Base-by-base conservation (phyloP, 2,888 invertebrate genomes). In the Drosophila meridionalis region DNA sequence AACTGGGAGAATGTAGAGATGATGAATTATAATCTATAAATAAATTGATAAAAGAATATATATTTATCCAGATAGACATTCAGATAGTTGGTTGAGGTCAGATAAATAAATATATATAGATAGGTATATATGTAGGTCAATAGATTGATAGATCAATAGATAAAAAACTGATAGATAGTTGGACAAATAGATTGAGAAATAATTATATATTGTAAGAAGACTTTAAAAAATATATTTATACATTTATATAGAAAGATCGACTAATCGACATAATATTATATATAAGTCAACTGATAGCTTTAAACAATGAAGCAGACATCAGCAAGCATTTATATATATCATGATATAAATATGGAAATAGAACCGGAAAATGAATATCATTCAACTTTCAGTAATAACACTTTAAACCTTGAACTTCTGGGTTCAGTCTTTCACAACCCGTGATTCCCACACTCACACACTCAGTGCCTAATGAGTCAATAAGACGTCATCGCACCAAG, bases 381-480 rank as follows among this genome's bases (percentile, higher is more conserved):
- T 11, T 12, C 14, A 14, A 2, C 12, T 20, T 20, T 20, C 14
- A 43, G 20, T 9, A 43, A 9, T 5, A 11, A 9, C 2, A 48
- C 6, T 14, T 48, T 32, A 36, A 11, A 26, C 34, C 36, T 36
- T 53, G 40, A 30, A n/a, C 56, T 30, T 4, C 40, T n/a, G n/a
- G 8, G 7, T 3, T 11, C 0, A 20, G n/a, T 42, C 30, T 40
- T 30, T 3, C 14, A 40, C 4, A 9, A 7, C 8, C 14, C 53
- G 28, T 57, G 40, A 57, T 40, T 62, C 60, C 26, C 53, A 40
- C 42, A 47, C 42, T 32, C 26, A n/a, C 26, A 45, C 58, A 34
- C 26, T 47, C 61, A 34, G 30, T 34, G 14, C 0, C 9, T 56
- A 74, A 64, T 61, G 58, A 40, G 34, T 36, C 60, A 45, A 30